Conservation (phyloP, 1,140 invertebrate genomes). For the Drosophila kikkawai region DNA sequence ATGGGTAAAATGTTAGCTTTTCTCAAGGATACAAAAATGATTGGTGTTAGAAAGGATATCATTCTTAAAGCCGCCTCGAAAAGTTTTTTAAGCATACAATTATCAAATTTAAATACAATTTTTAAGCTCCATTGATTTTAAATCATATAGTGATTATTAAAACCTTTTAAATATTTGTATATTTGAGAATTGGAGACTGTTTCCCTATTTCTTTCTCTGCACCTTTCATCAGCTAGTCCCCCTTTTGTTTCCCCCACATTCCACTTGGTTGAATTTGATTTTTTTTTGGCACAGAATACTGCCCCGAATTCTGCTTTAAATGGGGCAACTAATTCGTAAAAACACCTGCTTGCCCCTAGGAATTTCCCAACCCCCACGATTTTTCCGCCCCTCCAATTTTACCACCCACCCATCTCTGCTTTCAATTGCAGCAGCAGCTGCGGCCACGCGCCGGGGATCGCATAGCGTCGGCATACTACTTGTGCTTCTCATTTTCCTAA, state of each 20-base stretch:
- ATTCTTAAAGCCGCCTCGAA: too few species aligned
- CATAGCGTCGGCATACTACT: conserved; percentile 3
- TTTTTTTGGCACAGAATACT: conserved; percentile 43
- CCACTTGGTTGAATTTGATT: conserved; percentile 14
- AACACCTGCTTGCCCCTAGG: conserved; percentile 25
- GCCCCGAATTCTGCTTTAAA: conserved; percentile 21
- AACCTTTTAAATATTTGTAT: too few species aligned
- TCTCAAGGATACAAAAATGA: not conserved
- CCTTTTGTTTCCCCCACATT: conserved; percentile 16
- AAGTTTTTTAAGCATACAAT: too few species aligned
- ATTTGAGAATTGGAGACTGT: not conserved
- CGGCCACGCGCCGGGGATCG: not conserved
- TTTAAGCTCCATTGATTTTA: not conserved
- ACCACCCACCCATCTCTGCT: conserved; percentile 1
- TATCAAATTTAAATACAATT: too few species aligned
- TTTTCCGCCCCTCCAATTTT: conserved; percentile 3
- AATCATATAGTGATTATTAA: too few species aligned
- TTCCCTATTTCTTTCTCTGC: not conserved
- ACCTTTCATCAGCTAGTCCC: conserved; percentile 2
- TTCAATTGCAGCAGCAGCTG: conserved; percentile 18
- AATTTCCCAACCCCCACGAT: not conserved
- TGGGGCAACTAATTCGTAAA: conserved; percentile 44
- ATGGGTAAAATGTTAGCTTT: not conserved
- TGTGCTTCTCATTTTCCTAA: conserved; percentile 11
- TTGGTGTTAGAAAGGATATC: too few species aligned